Evolutionary conservation across 2,888 invertebrate species (phyloP).

Genomic region (Orchesella flavescens): DNA sequence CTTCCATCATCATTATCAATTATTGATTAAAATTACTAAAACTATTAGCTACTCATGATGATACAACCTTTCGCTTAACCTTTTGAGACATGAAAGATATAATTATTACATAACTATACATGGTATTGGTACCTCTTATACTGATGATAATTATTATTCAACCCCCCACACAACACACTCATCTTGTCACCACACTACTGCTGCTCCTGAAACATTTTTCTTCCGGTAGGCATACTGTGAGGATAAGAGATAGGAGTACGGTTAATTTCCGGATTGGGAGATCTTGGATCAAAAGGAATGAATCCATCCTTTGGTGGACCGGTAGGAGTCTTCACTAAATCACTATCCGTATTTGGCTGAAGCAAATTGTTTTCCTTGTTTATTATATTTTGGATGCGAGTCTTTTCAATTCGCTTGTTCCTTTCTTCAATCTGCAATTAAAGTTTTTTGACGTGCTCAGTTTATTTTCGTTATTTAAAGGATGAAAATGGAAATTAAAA

Average conservation of each 20-base stretch:
- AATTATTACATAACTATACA: background rate
- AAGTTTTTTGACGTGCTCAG: background rate
- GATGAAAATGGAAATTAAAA: too few relatives aligned
- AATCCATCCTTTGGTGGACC: slow-evolving; percentile 31
- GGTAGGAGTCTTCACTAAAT: slow-evolving; percentile 47
- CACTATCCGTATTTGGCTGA: slow-evolving; percentile 11
- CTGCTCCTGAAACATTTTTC: slow-evolving; percentile 52
- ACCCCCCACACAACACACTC: too few relatives aligned
- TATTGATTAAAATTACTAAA: too few relatives aligned
- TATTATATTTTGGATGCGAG: slow-evolving; percentile 21
- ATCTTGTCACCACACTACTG: too few relatives aligned
- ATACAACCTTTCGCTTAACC: too few relatives aligned
- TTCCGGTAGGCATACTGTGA: slow-evolving; percentile 8
- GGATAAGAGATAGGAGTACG: slow-evolving; percentile 65
- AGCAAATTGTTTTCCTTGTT: slow-evolving; percentile 55
- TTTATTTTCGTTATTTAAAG: background rate
- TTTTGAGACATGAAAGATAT: background rate
- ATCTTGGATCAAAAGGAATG: slow-evolving; percentile 64
- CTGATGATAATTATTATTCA: too few relatives aligned
- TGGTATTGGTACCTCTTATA: slow-evolving; percentile 14
- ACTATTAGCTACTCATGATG: too few relatives aligned
- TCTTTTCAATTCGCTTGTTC: slow-evolving; percentile 38
- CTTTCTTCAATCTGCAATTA: slow-evolving; percentile 57
- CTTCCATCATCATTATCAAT: too few relatives aligned
- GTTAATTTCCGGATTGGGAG: slow-evolving; percentile 66